phyloP scores from a whole-genome alignment of 2,113 vertebrate species.

The Loxodonta africana region DNA sequence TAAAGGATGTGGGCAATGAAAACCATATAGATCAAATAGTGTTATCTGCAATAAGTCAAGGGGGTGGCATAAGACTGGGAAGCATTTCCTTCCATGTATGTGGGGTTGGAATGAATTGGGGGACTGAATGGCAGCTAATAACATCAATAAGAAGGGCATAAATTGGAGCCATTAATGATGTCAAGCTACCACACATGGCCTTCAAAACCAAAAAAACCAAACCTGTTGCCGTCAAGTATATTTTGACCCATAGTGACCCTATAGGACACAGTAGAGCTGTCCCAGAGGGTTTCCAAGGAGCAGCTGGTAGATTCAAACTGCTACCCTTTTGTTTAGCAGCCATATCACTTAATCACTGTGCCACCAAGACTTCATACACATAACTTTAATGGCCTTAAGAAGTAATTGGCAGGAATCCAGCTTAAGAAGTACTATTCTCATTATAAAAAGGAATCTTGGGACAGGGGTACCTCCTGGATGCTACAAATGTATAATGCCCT shows the following conservation, averaged over 20 bases:
- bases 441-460: neutral
- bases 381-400: neutral
- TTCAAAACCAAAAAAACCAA: too few relatives aligned
- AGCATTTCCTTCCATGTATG: neutral
- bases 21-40: too few relatives aligned
- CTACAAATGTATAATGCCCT: too few relatives aligned
- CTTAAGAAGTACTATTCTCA: neutral
- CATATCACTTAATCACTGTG: too few relatives aligned
- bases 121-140: too few relatives aligned
- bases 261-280: too few relatives aligned
- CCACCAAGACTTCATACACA: too few relatives aligned
- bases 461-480: neutral
- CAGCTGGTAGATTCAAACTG: too few relatives aligned
- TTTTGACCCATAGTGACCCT: too few relatives aligned
- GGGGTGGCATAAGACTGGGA: neutral
- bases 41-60: neutral
- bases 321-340: too few relatives aligned
- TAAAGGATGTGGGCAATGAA: neutral
- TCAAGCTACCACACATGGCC: neutral
- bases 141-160: neutral
- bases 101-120: neutral
- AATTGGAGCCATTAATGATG: neutral
- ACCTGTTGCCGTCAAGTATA: too few relatives aligned
- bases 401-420: conserved; percentile 21
- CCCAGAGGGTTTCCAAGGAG: too few relatives aligned